These are phyloP conservation scores for Corydoras sp. DNA, from an alignment of 2,113 vertebrate species.

Conservation along the genomic window DNA sequence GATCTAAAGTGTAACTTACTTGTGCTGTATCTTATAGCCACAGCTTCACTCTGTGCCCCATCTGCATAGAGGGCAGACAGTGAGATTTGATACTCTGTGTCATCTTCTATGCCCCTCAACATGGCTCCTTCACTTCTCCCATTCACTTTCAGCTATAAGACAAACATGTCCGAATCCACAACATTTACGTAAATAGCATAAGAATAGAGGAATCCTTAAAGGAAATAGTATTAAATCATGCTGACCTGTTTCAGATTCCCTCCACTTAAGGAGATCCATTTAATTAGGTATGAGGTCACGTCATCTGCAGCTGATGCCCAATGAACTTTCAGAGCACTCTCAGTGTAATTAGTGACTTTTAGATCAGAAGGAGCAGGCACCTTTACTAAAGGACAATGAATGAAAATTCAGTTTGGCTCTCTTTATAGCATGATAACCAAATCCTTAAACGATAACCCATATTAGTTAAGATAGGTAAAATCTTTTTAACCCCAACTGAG, in stretches of 20 bases:
- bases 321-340: constrained; percentile 67
- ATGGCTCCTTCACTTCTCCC: constrained; percentile 68
- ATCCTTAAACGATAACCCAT: too few species aligned
- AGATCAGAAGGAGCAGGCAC: constrained; percentile 76
- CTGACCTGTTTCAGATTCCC: constrained; percentile 80
- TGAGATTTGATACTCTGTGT: constrained; percentile 83
- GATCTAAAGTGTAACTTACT: constrained; percentile 64
- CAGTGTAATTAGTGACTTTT: constrained; percentile 74
- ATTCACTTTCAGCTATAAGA: constrained; percentile 69
- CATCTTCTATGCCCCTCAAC: constrained; percentile 74
- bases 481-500: too few species aligned
- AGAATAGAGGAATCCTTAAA: not conserved
- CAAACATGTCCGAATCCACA: constrained; percentile 6
- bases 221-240: not conserved
- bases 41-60: constrained; percentile 79
- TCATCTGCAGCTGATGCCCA: constrained; percentile 78
- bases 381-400: constrained; percentile 66
- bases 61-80: constrained; percentile 84
- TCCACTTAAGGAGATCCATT: constrained; percentile 80
- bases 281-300: constrained; percentile 83
- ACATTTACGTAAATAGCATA: not conserved
- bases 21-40: constrained; percentile 78
- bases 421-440: too few species aligned
- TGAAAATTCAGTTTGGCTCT: not conserved
- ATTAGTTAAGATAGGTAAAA: too few species aligned